Conservation (phyloP, 2,797 vertebrate species). For the Halcyon smyrnensis region DNA sequence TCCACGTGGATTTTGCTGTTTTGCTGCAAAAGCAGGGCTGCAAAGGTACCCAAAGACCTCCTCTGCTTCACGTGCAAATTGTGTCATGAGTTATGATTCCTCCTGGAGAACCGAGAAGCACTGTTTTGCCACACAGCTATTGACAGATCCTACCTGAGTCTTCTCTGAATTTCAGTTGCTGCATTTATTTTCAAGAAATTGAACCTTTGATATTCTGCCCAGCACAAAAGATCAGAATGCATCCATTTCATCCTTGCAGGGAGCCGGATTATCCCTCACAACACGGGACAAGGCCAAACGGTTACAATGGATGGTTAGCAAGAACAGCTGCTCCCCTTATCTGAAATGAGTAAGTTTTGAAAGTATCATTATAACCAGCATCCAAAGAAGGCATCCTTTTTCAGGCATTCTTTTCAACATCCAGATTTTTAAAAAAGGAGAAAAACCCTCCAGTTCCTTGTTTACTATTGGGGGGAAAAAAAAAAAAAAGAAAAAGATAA, state of each 20-base stretch:
- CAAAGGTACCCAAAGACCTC: not conserved
- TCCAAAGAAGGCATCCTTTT: not conserved
- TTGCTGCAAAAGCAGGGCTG: not conserved
- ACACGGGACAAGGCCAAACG: not conserved
- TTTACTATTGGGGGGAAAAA: not conserved
- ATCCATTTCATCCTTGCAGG: not conserved
- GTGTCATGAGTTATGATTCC: not conserved
- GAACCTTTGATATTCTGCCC: not conserved
- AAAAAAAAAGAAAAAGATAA: not conserved
- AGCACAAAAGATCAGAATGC: not conserved
- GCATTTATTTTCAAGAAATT: not conserved
- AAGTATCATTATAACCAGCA: not conserved
- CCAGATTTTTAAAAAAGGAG: not conserved
- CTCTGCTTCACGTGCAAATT: not conserved
- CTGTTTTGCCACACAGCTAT: not conserved
- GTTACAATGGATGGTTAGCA: not conserved
- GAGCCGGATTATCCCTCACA: not conserved
- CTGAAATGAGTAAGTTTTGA: not conserved
- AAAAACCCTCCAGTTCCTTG: not conserved
- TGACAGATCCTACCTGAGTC: not conserved
- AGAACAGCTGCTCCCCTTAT: not conserved
- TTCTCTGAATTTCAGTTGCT: not conserved
- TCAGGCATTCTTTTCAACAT: not conserved
- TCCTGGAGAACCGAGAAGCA: not conserved
- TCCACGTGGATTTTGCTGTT: fast-evolving